Conservation (phyloP, 1,140 invertebrate species). For the Metopolophium dirhodum region DNA sequence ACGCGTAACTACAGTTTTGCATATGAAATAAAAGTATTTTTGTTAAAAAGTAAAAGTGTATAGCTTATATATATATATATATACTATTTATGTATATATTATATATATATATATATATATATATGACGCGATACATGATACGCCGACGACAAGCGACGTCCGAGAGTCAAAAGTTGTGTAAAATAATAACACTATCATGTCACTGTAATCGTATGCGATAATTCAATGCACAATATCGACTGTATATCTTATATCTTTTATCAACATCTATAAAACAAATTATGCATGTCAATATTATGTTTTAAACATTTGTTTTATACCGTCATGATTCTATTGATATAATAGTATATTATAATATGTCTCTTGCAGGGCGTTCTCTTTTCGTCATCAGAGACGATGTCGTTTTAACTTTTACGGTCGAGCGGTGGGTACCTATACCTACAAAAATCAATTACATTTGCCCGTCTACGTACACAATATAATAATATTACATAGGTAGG, state of each 20-base stretch:
- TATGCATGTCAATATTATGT: neutral
- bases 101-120: neutral
- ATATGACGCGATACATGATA: neutral
- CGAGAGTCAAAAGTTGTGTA: neutral
- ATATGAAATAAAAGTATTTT: neutral
- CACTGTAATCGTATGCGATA: neutral
- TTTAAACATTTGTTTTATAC: neutral
- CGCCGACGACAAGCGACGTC: neutral
- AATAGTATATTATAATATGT: neutral
- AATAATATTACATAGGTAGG: neutral
- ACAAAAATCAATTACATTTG: neutral
- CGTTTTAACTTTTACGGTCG: neutral
- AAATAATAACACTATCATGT: neutral
- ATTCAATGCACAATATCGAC: neutral
- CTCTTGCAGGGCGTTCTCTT: neutral
- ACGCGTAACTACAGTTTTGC: neutral
- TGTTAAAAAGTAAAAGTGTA: neutral
- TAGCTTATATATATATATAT: neutral
- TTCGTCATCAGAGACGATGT: neutral
- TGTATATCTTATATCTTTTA: neutral
- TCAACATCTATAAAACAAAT: neutral
- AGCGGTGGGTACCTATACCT: neutral
- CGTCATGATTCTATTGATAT: neutral
- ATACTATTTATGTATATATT: neutral
- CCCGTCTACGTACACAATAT: neutral